These are phyloP conservation scores for Tapirus indicus DNA, from an alignment of 2,797 vertebrate genomes.

Conservation along the genomic window DNA sequence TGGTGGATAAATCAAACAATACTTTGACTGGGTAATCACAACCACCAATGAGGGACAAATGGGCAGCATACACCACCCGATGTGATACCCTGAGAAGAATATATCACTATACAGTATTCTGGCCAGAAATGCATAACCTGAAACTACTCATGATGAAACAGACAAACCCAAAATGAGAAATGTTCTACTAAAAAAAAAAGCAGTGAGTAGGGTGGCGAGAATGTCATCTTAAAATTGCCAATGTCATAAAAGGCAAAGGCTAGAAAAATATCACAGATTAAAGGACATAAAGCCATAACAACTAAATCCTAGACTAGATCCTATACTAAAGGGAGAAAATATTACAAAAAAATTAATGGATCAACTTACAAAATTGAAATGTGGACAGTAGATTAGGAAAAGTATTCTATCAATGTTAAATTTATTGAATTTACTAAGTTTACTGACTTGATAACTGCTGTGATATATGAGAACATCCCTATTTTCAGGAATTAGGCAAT, in stretches of 20 bases:
- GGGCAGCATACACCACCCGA: neutral
- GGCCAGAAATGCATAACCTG: neutral
- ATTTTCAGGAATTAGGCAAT: constrained; percentile 30
- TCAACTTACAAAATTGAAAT: neutral
- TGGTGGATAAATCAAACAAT: neutral
- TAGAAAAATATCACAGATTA: constrained; percentile 38
- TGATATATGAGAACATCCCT: neutral
- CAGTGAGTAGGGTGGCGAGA: too few relatives aligned
- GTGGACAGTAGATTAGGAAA: neutral
- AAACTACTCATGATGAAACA: neutral
- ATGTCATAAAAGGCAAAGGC: constrained; percentile 44
- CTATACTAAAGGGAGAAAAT: neutral
- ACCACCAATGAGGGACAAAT: neutral
- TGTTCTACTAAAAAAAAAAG: neutral
- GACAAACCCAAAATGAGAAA: constrained; percentile 25
- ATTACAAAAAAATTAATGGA: constrained; percentile 32
- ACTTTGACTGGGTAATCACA: constrained; percentile 15
- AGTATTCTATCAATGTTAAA: constrained; percentile 11
- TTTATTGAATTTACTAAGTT: neutral
- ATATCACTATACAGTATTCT: neutral
- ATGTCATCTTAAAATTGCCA: constrained; percentile 29
- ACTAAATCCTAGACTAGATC: neutral
- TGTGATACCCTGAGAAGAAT: neutral
- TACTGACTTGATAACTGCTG: constrained; percentile 3
- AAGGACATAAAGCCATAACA: constrained; percentile 13